Base-by-base conservation (phyloP, 2,888 invertebrate genomes). In the Nemotelus nigrinus region DNA sequence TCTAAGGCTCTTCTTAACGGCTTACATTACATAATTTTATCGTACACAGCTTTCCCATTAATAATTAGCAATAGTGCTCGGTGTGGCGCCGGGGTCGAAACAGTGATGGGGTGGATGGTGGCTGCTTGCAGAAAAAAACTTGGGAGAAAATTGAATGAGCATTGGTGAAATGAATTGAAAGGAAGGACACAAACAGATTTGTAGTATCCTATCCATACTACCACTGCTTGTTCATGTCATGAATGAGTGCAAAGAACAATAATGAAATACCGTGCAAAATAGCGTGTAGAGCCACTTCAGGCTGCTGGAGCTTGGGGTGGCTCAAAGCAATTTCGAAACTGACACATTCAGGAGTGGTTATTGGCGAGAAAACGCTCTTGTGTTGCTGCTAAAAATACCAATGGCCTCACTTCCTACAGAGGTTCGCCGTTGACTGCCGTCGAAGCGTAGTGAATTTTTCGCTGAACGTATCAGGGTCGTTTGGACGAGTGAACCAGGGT, bases 11-110 rank as follows among this genome's bases (percentile, higher is more conserved):
- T 48, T 44, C 48, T 48, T 60, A 63, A 74, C 74, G 39, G 60
- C 74, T 74, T 63, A 74, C 50, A 74, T 74, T 74, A 74, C 74
- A 74, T 74, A 57, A 74, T 74, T 74, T 74, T 41, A 48, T 63
- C 39, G 63, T 63, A 74, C 41, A 74, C 39, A 50, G 39, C 74
- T 60, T 63, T 45, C 39, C 50, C 74, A 74, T 74, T 74, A 74
- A 63, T 74, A 74, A 74, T 74, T 74, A 74, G 63, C 50, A 60
- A 48, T 74, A 57, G 25, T 48, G 50, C 25, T 25, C 63, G 48
- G 74, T 43, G 74, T 48, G 39, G 60, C 72, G 47, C 45, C 63
- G 3, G 8, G 48, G 60, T 10, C 8, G 39, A 47, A 58, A 63
- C 44, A 45, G 45, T 45, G 44, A 45, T 7, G 43, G 55, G n/a